phyloP scores from a whole-genome alignment of 2,113 vertebrate genomes.

The Stigmatopora argus region DNA sequence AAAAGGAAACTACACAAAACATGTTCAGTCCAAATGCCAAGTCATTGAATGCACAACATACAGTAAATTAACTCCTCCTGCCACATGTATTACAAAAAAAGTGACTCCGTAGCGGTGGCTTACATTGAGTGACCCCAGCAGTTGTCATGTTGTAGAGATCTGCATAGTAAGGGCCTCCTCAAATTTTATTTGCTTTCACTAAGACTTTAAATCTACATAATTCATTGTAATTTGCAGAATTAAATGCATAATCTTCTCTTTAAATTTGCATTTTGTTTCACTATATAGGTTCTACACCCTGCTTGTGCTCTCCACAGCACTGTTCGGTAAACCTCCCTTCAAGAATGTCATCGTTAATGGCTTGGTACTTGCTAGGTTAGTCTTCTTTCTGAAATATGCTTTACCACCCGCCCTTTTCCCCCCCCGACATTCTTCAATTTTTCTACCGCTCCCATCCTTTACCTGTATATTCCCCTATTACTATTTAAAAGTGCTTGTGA shows the following conservation, averaged over 20 bases:
- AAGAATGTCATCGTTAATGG: constrained; percentile 97
- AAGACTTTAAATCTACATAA: neutral
- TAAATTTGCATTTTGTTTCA: neutral
- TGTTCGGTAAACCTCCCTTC: constrained; percentile 93
- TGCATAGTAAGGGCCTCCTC: too few species aligned
- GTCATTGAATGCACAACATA: too few species aligned
- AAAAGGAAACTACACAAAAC: too few species aligned
- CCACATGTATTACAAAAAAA: too few species aligned
- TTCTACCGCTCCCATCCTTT: neutral
- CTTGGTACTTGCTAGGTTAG: constrained; percentile 88
- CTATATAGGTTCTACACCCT: constrained; percentile 92
- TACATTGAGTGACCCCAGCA: too few species aligned
- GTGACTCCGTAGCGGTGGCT: too few species aligned
- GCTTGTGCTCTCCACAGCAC: constrained; percentile 88
- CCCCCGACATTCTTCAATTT: neutral
- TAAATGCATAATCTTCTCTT: neutral
- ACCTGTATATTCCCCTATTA: constrained; percentile 15
- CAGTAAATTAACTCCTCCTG: too few species aligned
- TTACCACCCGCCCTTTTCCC: neutral
- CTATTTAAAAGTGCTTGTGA: constrained; percentile 24
- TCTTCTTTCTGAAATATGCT: constrained; percentile 6
- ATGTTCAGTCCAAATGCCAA: too few species aligned
- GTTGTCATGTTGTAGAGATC: too few species aligned
- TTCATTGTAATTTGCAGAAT: neutral
- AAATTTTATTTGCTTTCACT: neutral